Percentiles rank a stretch among this genome's conserved stretches.
These are phyloP conservation scores for Gadopsis bispinosus DNA, from an alignment of 2,797 vertebrate genomes.

Conservation along the genomic window DNA sequence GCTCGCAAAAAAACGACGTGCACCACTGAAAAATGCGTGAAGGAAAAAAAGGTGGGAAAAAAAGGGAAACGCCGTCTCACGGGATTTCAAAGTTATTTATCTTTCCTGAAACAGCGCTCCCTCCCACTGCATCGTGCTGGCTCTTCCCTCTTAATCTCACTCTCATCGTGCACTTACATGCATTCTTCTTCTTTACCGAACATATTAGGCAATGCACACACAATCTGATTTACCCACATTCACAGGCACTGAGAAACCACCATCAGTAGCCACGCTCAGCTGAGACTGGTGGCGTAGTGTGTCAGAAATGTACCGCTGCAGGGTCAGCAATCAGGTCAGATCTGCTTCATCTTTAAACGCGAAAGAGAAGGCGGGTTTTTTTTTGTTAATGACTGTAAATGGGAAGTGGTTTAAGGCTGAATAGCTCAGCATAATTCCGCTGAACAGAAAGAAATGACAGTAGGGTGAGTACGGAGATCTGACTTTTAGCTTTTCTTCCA, in stretches of 20 bases:
- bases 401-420: not conserved
- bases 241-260: not conserved
- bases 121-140: not conserved
- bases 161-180: slow-evolving; percentile 11
- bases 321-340: slow-evolving; percentile 23
- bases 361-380: not conserved
- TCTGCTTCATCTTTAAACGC: slow-evolving; percentile 23
- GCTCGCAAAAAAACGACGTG: not conserved
- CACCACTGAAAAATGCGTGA: not conserved
- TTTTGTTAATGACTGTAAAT: not conserved
- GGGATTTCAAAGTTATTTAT: not conserved
- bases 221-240: slow-evolving; percentile 58
- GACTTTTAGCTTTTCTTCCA: not conserved
- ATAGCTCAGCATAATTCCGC: not conserved
- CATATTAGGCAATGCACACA: slow-evolving; percentile 22
- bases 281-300: not conserved
- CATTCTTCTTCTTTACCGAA: slow-evolving; percentile 23
- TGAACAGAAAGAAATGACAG: not conserved
- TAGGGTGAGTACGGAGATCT: not conserved
- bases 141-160: slow-evolving; percentile 7
- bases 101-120: not conserved
- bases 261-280: slow-evolving; percentile 16
- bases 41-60: not conserved
- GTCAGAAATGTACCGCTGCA: slow-evolving; percentile 30
- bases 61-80: not conserved